Evolutionary conservation across 2,888 invertebrate species (phyloP), one percentile per base, ranked within the genome.

Genomic region (Leptopilina myrica): DNA sequence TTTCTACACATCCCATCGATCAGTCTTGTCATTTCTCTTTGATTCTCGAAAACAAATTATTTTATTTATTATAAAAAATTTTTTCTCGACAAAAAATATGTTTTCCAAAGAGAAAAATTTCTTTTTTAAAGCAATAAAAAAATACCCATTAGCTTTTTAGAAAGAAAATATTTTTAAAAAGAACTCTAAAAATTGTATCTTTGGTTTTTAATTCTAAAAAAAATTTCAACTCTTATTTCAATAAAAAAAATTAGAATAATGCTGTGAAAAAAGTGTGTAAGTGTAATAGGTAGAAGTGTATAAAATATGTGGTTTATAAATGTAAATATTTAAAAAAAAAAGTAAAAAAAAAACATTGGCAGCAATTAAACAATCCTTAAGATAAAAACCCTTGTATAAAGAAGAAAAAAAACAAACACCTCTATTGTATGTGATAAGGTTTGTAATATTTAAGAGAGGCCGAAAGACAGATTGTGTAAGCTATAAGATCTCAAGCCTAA

Each of bases 401-500:
- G 64, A 9, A 49, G 11, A 4, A 49, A 49, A 49, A 49, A 49
- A 4, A 80, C 79, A 79, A 78, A 81, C 79, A 86, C 80, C 83
- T 87, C 84, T 87, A 87, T 62, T 86, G 85, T 89, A 90, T 88
- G 89, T 89, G 89, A 89, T 90, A 90, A 90, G 89, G 85, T 89
- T 90, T 90, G 88, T 90, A 90, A 89, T 87, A 86, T 84, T 88
- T 87, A 88, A 88, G 82, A 81, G 85, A 87, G 86, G 86, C 86
- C 88, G 87, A 89, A 87, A 88, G 84, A 85, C 78, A 85, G 88
- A 89, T 87, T 88, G 87, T 88, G 88, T 90, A 90, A 90, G 87
- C 89, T 88, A 88, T 87, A 90, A 90, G 90, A 91, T 90, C 91
- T 91, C 91, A 90, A 73, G 88, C 86, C 87, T 90, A 90, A 91